Evolutionary conservation across 2,113 vertebrate species (phyloP), one percentile per base, ranked within the genome.

Genomic region (Poeciliopsis turrubarensis): DNA sequence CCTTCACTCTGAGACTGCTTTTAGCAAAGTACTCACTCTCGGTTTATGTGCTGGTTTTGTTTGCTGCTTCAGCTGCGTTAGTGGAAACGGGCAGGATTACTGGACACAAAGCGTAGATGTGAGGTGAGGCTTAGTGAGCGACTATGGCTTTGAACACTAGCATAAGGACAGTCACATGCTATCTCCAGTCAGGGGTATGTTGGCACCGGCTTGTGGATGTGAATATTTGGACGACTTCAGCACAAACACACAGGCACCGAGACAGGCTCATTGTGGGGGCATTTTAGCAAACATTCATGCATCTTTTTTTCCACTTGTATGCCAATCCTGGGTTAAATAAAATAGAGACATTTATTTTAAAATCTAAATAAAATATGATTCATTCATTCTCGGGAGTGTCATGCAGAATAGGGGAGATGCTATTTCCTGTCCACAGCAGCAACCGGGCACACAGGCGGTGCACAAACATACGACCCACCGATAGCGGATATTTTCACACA

Each of bases 151-250:
- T 89, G 86, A 89, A 88, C 85, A 86, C 86, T 76, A 89, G 87
- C 92, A 92, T 91, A 92, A 91, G 90, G 90, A 91, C 92, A 73
- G 91, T 91, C 91, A 91, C 91, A 87, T 93, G 92, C 84, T 87
- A 84, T 82, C 81, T 91, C 87, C 91, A 90, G 90, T 89, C 89
- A 91, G 91, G 87, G 89, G 90, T 87, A 70, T 87, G 80, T 74
- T 92, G 91, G 91, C 92, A 91, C 85, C 69, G 79, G 65, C 75
- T 81, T 31, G 80, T 88, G 87, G 82, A 91, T 85, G 85, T 79
- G 77, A 86, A 79, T 90, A 86, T 90, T 91, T 90, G 86, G 90
- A 90, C 88, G 89, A 92, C 89, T 86, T 89, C 88, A 91, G 84
- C 89, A 75, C 82, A 22, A 57, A 77, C 10, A 77, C 22, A 27